Evolutionary conservation across 2,797 vertebrate genomes (phyloP), one percentile per base, ranked within the genome.

Genomic region (Clarias pachynema): DNA sequence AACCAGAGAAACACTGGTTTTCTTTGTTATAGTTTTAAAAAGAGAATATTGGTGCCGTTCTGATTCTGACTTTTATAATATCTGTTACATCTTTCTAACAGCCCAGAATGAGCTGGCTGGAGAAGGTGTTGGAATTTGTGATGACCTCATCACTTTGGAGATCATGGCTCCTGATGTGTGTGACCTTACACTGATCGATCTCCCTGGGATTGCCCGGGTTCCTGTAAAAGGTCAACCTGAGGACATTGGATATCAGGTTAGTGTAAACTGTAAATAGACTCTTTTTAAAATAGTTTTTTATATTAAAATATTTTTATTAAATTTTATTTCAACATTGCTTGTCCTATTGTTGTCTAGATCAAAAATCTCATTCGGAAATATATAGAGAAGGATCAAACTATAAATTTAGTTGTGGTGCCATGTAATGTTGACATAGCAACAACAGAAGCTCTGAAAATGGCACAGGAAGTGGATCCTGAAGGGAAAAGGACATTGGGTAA

Each of bases 401-500:
- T 37, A 37, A 37, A 37, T 37, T 37, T 37, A 37, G 37, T 37
- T 5, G 37, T 37, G 37, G 37, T 37, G 4, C 37, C 37, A 1
- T 37, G 37, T 5, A 37, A 37, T 5, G 37, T 37, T 37, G 37
- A 37, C 37, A 37, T 37, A 37, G 37, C 37, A 37, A 37, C 37
- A 5, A 37, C 37, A 37, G 37, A 37, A 37, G 37, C 37, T 37
- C 37, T 37, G 4, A 37, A 37, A 37, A 37, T 37, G 37, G 37
- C 37, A 37, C 37, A 37, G 37, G 91, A 95, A 59, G 95, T 94
- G 88, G 96, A 97, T 73, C 95, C 95, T 5, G 77, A 65, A 0
- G 96, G 96, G 79, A 92, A 95, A 86, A 94, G 96, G 83, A 96
- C 96, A 49, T 86, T 97, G 82, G 96, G 96, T 97, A 68, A 66